Evolutionary conservation across 1,140 invertebrate genomes (phyloP).

Genomic region (Cheumatopsyche charites): DNA sequence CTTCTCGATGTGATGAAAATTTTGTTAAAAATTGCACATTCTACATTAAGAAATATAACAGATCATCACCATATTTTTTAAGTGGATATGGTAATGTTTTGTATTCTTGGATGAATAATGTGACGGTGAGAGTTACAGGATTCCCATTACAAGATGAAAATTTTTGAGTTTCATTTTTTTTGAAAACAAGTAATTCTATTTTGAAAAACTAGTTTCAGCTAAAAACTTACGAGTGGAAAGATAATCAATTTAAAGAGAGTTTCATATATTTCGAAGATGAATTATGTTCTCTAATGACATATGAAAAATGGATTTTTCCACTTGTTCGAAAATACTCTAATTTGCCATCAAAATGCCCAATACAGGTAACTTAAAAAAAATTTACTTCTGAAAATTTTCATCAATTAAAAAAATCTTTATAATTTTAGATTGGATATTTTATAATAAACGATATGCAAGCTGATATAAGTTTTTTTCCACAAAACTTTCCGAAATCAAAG

Average conservation of each 20-base stretch:
- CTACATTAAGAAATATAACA: no score
- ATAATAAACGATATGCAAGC: neutral
- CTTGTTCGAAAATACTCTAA: neutral
- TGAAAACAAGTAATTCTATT: no score
- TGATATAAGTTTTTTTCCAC: neutral
- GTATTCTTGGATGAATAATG: no score
- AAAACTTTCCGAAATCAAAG: neutral
- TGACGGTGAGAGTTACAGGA: no score
- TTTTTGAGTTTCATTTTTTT: no score
- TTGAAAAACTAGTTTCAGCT: no score
- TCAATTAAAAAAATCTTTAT: no score
- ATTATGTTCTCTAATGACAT: neutral
- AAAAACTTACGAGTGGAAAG: constrained; percentile 29
- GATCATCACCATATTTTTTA: no score
- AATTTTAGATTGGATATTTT: neutral
- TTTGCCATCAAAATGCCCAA: constrained; percentile 9
- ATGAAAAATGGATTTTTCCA: neutral
- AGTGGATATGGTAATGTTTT: no score
- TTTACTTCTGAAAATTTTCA: neutral
- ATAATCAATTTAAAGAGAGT: constrained; percentile 29
- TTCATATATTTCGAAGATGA: constrained; percentile 4
- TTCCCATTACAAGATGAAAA: no score
- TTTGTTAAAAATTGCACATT: no score
- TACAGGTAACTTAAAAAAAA: constrained; percentile 19
- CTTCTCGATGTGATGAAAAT: no score